Evolutionary conservation across 2,888 invertebrate species (phyloP), one percentile per base, ranked within the genome.

Genomic region (Epicampocera succincta): DNA sequence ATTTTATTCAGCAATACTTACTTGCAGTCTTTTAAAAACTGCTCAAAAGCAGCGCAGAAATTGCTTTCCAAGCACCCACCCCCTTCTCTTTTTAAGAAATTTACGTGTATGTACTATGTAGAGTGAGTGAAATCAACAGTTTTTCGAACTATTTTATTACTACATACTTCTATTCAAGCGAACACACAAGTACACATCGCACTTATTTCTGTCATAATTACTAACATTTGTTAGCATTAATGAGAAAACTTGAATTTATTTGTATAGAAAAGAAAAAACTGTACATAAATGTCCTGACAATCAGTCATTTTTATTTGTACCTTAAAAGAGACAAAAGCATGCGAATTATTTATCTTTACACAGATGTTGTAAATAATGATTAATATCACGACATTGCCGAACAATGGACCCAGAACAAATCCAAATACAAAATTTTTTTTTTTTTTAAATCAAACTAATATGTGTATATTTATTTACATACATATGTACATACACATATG

Each of bases 161-260:
- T 63, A 56, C 50, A 50, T 56, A n/a, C 54, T 54, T 15, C 6
- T 15, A 15, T 15, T 0, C 17, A 46, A 15, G 38, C 44, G 29
- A 1, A 21, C 3, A n/a, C 38, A 19, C 8, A 46, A 21, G 13
- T 21, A n/a, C 8, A 5, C 15, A 33, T 56, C 29, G 42, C 17
- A 72, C 17, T 54, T 50, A 65, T 58, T 74, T 42, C 63, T 76
- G 81, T 65, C 77, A 69, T 81, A 74, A 82, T 82, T 77, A 84
- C 68, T 80, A 80, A 81, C 84, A 79, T 72, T 83, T 84, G 42
- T 71, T 74, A 79, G 80, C 71, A 61, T 72, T 80, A 80, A 83
- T 83, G 84, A 84, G 80, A 76, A 83, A 80, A 83, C 84, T 83
- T 84, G 78, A 83, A 84, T 85, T 78, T 80, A 84, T 81, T 77